Conservation (phyloP, 2,888 invertebrate genomes). For the Branchellion lobata region DNA sequence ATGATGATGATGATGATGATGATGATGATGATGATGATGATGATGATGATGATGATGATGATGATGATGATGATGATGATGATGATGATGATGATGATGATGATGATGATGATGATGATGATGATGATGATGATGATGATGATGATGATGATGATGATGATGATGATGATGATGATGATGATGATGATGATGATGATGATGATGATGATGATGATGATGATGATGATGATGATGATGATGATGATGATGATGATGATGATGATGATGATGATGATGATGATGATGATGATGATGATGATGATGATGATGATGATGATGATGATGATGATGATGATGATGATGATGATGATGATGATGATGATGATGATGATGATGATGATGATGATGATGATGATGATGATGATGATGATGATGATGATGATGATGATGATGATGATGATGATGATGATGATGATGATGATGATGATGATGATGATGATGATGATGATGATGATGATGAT, state of each 20-base stretch:
- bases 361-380: conserved; percentile 19
- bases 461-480: conserved; percentile 19
- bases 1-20: conserved; percentile 19
- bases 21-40: conserved; percentile 19
- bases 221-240: conserved; percentile 18
- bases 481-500: conserved; percentile 15
- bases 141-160: conserved; percentile 19
- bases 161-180: conserved; percentile 19
- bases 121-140: conserved; percentile 15
- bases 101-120: conserved; percentile 19
- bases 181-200: conserved; percentile 22
- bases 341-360: conserved; percentile 15
- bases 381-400: conserved; percentile 19
- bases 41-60: conserved; percentile 19
- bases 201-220: conserved; percentile 13
- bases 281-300: conserved; percentile 19
- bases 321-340: conserved; percentile 19
- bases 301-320: conserved; percentile 19
- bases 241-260: conserved; percentile 21
- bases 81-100: conserved; percentile 19
- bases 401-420: conserved; percentile 19
- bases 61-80: conserved; percentile 19
- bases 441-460: conserved; percentile 19
- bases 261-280: conserved; percentile 19
- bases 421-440: conserved; percentile 19